Evolutionary conservation across 2,888 invertebrate species (phyloP).

Genomic region (Axea sp.): DNA sequence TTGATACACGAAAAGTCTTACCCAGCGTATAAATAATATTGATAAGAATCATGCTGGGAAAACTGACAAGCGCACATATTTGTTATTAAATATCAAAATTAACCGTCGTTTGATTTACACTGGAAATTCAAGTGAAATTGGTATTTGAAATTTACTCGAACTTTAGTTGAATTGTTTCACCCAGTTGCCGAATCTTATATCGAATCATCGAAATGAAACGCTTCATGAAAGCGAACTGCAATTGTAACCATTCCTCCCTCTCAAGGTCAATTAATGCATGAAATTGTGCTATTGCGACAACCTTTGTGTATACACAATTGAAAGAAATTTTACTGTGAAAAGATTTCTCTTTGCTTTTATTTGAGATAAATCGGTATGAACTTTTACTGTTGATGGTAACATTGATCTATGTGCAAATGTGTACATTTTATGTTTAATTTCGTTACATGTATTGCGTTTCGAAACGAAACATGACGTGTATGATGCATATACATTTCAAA

Average conservation of each 20-base stretch:
- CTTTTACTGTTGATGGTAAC: neutral
- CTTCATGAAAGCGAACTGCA: neutral
- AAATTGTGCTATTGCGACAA: conserved; percentile 4
- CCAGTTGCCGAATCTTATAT: neutral
- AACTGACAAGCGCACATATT: too few species aligned
- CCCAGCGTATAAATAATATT: too few species aligned
- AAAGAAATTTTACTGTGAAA: conserved; percentile 9
- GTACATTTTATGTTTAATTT: too few species aligned
- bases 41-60: too few species aligned
- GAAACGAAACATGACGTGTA: too few species aligned
- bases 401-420: too few species aligned
- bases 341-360: conserved; percentile 1
- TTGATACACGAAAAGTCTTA: too few species aligned
- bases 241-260: neutral
- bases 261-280: conserved; percentile 18
- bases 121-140: neutral
- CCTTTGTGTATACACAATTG: conserved; percentile 11
- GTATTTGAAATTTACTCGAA: neutral
- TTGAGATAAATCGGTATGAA: too few species aligned
- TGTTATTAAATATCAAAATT: too few species aligned
- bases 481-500: too few species aligned
- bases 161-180: conserved; percentile 5
- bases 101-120: too few species aligned
- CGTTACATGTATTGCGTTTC: too few species aligned
- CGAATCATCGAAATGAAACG: neutral